Conservation (phyloP, 2,888 invertebrate species). For the Lasioglossum zephyrum region DNA sequence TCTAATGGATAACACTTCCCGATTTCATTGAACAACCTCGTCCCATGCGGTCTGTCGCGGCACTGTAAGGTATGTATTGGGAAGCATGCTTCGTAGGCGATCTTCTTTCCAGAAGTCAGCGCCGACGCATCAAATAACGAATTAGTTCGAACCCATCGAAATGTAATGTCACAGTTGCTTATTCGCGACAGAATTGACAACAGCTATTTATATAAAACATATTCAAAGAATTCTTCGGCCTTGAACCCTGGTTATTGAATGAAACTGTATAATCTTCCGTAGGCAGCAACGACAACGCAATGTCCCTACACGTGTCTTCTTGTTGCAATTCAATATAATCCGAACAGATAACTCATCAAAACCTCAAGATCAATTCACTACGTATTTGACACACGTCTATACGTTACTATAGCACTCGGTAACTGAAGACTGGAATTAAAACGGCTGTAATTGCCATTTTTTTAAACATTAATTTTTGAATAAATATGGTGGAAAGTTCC, state of each 20-base stretch:
- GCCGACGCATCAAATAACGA: slow-evolving; percentile 74
- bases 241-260: not conserved
- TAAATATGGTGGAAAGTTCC: no score
- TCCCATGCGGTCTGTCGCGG: slow-evolving; percentile 68
- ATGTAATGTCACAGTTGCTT: not conserved
- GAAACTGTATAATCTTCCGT: not conserved
- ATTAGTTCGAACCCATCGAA: slow-evolving; percentile 33
- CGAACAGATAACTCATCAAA: not conserved
- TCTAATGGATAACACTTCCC: slow-evolving; percentile 11
- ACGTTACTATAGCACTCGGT: not conserved
- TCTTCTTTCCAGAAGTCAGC: slow-evolving; percentile 67
- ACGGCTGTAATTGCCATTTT: no score
- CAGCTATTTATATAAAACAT: not conserved
- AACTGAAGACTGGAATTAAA: no score
- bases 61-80: slow-evolving; percentile 72
- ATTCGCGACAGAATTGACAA: not conserved
- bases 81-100: slow-evolving; percentile 61
- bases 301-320: no score
- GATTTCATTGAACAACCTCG: slow-evolving; percentile 61
- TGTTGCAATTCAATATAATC: not conserved
- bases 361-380: not conserved
- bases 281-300: not conserved
- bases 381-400: not conserved
- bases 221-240: not conserved
- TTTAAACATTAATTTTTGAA: no score